Conservation (phyloP, 2,797 vertebrate genomes). For the Galagoides demidoff region DNA sequence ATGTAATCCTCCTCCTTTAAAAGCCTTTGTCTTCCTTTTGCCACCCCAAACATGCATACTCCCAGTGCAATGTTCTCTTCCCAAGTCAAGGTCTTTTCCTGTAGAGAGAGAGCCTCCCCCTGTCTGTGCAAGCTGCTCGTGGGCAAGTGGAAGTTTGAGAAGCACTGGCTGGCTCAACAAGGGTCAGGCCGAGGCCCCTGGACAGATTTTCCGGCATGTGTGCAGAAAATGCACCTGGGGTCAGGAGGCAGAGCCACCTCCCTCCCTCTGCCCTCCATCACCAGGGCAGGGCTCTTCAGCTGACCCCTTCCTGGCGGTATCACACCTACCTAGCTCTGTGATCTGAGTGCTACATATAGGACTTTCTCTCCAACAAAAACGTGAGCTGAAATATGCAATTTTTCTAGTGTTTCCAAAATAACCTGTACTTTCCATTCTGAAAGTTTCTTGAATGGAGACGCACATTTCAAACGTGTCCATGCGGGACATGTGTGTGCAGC, state of each 20-base stretch:
- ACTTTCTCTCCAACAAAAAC: neutral
- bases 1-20: neutral
- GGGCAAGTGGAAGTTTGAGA: no score
- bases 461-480: neutral
- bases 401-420: neutral
- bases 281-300: neutral
- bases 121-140: no score
- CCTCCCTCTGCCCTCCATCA: neutral
- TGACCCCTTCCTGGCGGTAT: no score
- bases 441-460: neutral
- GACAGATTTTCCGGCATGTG: neutral
- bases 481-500: neutral
- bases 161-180: neutral
- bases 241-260: neutral
- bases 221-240: neutral
- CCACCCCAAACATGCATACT: neutral
- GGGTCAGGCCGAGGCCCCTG: neutral
- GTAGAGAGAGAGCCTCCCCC: neutral
- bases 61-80: neutral
- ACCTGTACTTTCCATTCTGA: neutral
- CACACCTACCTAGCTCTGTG: neutral
- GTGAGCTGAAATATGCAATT: neutral
- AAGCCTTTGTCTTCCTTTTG: neutral
- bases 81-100: no score
- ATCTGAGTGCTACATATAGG: neutral